Base-by-base conservation (phyloP, 2,888 invertebrate genomes). In the Julus scanicus region DNA sequence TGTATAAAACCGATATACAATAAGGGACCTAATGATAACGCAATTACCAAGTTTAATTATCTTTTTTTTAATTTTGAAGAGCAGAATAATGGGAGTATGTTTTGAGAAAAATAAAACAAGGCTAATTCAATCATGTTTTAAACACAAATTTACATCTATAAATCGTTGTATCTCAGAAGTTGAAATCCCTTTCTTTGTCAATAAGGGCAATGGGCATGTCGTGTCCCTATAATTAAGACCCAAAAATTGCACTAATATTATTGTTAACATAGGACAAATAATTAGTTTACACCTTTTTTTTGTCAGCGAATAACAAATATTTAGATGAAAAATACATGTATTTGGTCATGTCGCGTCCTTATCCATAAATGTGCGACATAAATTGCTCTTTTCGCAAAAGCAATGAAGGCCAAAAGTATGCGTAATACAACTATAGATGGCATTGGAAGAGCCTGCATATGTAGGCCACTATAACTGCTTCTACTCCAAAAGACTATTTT, bases 391-490 rank as follows among this genome's bases (percentile, higher is more conserved):
- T 71, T 71, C 71, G 11, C 29, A 20, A 71, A 71, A 20, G 0
- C 71, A 29, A 71, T 29, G 71, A 71, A 71, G 71, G 71, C 71
- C 71, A 71, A 29, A 20, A 71, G 71, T 71, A 71, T 71, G 71
- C 20, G 71, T 71, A 71, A 71, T 71, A 29, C 71, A 71, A 71
- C 71, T 29, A 71, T 29, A 71, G 71, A 71, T 71, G 71, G 71
- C 71, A 71, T 71, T 71, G 71, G 71, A 71, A 71, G 71, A 71
- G 71, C 11, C 20, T 71, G 29, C 17, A 17, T 20, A 63, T 29
- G 71, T 71, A 71, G 71, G 71, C 29, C 71, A 71, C 71, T 71
- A 71, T 71, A 71, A 71, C 71, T 20, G 71, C 29, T 53, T 53
- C 53, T 71, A 71, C 71, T 20, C 63, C 20, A 71, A 71, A 71